Conservation (phyloP, 1,140 invertebrate genomes). For the Saccostrea echinata region DNA sequence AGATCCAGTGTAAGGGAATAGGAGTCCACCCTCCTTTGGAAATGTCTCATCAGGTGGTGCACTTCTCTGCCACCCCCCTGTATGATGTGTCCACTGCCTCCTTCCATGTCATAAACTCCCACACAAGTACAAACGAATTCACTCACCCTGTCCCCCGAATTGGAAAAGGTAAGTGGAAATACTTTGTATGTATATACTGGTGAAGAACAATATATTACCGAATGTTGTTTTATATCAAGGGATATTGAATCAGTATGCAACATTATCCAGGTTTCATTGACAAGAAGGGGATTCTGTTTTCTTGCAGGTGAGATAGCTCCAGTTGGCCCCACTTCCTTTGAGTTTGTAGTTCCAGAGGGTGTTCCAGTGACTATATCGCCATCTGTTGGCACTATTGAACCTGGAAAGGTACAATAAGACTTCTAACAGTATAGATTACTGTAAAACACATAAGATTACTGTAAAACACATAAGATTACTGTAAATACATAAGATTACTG, state of each 20-base stretch:
- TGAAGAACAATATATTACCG: neutral
- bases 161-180: constrained; percentile 71
- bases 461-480: too few species aligned
- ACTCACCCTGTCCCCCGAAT: constrained; percentile 79
- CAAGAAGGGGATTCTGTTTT: neutral
- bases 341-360: constrained; percentile 77
- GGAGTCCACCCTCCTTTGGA: constrained; percentile 79
- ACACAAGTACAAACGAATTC: constrained; percentile 77
- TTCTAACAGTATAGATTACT: neutral
- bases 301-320: constrained; percentile 76
- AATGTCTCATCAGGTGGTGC: constrained; percentile 77
- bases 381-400: constrained; percentile 78
- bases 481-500: too few species aligned
- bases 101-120: constrained; percentile 77
- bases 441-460: neutral
- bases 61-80: constrained; percentile 77
- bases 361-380: constrained; percentile 78
- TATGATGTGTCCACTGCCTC: constrained; percentile 74
- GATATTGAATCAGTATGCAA: too few species aligned
- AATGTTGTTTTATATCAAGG: too few species aligned
- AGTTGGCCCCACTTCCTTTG: constrained; percentile 79
- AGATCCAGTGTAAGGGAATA: constrained; percentile 77
- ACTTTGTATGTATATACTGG: neutral
- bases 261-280: too few species aligned
- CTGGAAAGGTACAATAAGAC: constrained; percentile 73